Evolutionary conservation across 2,888 invertebrate species (phyloP).

Genomic region (Eudasyphora cyanicolor): DNA sequence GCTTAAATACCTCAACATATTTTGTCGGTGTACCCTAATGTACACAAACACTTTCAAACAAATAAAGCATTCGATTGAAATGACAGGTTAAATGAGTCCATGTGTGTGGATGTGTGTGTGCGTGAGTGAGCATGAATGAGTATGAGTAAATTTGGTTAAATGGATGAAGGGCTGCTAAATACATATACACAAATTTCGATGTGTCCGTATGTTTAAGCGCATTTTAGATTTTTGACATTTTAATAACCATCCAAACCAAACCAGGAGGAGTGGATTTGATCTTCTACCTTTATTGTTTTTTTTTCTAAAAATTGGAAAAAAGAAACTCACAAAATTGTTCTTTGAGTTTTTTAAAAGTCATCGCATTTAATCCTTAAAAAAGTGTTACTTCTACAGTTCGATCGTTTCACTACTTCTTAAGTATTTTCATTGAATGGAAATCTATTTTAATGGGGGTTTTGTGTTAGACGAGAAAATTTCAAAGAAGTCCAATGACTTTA

Average conservation of each 20-base stretch:
- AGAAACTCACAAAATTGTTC: too few species aligned
- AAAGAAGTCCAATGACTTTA: not conserved
- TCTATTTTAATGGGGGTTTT: not conserved
- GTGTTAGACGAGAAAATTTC: not conserved
- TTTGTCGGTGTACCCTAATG: too few species aligned
- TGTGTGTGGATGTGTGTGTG: not conserved
- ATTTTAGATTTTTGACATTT: conserved; percentile 51
- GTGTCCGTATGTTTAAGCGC: conserved; percentile 12
- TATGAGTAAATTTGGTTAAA: not conserved
- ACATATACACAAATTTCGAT: not conserved
- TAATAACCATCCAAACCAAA: conserved; percentile 33
- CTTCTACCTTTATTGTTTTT: conserved; percentile 4
- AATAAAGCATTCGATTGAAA: conserved; percentile 36
- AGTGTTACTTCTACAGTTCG: not conserved
- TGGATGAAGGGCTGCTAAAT: not conserved
- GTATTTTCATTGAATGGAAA: not conserved
- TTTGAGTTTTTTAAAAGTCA: conserved; percentile 33
- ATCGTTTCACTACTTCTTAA: not conserved
- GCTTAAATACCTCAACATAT: too few species aligned
- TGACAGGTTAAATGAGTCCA: conserved; percentile 42
- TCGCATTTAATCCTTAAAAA: conserved; percentile 3
- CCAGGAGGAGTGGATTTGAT: not conserved
- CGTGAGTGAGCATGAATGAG: conserved; percentile 16
- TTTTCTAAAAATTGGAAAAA: not conserved
- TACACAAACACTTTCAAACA: not conserved